A percentile compares a stretch with the other conserved stretches of the same genome.
Evolutionary conservation across 1,140 invertebrate genomes (phyloP).

Genomic region (Lepidurus arcticus): DNA sequence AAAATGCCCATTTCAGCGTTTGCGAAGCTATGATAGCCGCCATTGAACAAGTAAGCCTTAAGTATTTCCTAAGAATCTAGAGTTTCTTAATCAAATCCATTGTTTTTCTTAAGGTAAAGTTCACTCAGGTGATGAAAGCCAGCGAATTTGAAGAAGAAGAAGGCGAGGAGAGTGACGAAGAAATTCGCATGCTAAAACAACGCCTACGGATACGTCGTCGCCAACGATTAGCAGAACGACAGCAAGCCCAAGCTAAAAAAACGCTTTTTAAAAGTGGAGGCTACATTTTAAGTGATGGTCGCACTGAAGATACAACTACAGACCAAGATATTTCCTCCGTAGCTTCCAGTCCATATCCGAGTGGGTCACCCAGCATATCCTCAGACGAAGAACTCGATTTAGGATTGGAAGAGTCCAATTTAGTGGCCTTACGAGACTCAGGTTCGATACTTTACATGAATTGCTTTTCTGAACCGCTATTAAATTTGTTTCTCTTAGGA

Average conservation of each 20-base stretch:
- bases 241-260: slow-evolving; percentile 45
- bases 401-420: slow-evolving; percentile 49
- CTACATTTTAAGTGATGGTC: not conserved
- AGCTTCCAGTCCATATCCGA: slow-evolving; percentile 32
- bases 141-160: slow-evolving; percentile 46
- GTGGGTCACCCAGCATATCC: slow-evolving; percentile 48
- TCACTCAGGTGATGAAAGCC: slow-evolving; percentile 44
- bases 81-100: slow-evolving; percentile 30
- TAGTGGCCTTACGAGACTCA: slow-evolving; percentile 44
- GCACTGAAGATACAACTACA: slow-evolving; percentile 32
- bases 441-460: slow-evolving; percentile 41
- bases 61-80: slow-evolving; percentile 37
- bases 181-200: slow-evolving; percentile 60
- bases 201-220: slow-evolving; percentile 54
- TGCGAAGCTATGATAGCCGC: slow-evolving; percentile 77
- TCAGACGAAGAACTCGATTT: slow-evolving; percentile 53
- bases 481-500: slow-evolving; percentile 40
- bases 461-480: not conserved
- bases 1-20: slow-evolving; percentile 81
- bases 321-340: slow-evolving; percentile 34
- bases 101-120: slow-evolving; percentile 46
- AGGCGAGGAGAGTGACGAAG: slow-evolving; percentile 60
- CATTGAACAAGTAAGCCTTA: slow-evolving; percentile 56
- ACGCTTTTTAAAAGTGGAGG: slow-evolving; percentile 31
- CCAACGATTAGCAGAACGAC: slow-evolving; percentile 43